A percentile compares a stretch with the other conserved stretches of the same genome.
phyloP scores from a whole-genome alignment of 2,113 vertebrate species.

The Ameiurus melas region DNA sequence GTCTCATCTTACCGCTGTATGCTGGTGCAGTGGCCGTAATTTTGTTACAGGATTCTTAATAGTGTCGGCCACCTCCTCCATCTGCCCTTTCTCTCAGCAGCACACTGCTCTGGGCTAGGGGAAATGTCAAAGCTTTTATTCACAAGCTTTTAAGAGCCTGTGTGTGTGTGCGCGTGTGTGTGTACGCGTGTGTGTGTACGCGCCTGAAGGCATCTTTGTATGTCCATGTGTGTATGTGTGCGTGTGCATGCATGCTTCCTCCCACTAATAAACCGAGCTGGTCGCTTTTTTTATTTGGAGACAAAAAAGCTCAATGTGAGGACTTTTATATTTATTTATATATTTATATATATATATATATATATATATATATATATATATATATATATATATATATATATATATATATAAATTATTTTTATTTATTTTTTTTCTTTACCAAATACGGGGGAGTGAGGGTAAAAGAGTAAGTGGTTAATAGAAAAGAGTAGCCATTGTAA shows the following conservation, averaged over 20 bases:
- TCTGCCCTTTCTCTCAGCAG: slow-evolving; percentile 39
- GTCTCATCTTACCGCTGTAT: slow-evolving; percentile 35
- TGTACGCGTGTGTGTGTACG: slow-evolving; percentile 31
- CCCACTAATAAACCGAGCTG: slow-evolving; percentile 14
- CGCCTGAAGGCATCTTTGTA: slow-evolving; percentile 9
- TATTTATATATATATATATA: neutral
- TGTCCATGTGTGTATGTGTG: slow-evolving; percentile 48
- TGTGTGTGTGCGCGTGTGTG: slow-evolving; percentile 49
- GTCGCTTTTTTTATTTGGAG: neutral
- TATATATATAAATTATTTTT: no score
- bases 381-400: no score
- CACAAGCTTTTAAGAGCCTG: slow-evolving; percentile 69
- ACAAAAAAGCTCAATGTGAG: slow-evolving; percentile 12
- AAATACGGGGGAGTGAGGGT: neutral
- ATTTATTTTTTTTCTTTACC: slow-evolving; percentile 18
- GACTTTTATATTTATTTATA: neutral
- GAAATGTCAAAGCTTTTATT: slow-evolving; percentile 76
- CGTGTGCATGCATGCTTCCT: slow-evolving; percentile 17
- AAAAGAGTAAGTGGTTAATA: slow-evolving; percentile 7
- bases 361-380: neutral
- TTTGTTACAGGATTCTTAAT: slow-evolving; percentile 71
- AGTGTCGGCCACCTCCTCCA: slow-evolving; percentile 63
- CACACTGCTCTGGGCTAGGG: slow-evolving; percentile 56
- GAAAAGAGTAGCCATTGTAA: slow-evolving; percentile 10
- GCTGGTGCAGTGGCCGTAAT: slow-evolving; percentile 66